A percentile compares a stretch with the other conserved stretches of the same genome.
Evolutionary conservation across 2,113 vertebrate genomes (phyloP).

Genomic region (Nothobranchius kuhntae): DNA sequence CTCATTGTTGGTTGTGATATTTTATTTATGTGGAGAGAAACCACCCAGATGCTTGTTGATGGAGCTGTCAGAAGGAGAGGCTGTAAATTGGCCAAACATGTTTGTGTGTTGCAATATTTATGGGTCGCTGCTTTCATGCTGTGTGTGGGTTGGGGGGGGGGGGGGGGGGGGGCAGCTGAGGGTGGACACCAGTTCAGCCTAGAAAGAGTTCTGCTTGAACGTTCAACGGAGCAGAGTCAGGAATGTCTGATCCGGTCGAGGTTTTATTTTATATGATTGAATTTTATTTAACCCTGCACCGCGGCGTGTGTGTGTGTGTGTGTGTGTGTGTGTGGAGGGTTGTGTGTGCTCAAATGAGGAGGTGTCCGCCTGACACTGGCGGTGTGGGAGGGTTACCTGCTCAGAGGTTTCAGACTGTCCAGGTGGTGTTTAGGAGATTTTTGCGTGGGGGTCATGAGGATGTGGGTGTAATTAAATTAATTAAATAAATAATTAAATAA

Average conservation of each 20-base stretch:
- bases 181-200: constrained; percentile 32
- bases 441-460: constrained; percentile 29
- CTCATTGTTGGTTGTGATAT: constrained; percentile 47
- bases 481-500: too few relatives aligned
- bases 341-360: too few relatives aligned
- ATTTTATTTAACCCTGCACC: too few relatives aligned
- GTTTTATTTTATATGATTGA: too few relatives aligned
- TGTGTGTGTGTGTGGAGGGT: too few relatives aligned
- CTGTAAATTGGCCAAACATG: constrained; percentile 63
- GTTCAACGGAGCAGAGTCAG: neutral
- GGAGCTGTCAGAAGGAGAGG: constrained; percentile 59
- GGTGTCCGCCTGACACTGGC: too few relatives aligned
- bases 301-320: too few relatives aligned
- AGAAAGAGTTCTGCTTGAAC: constrained; percentile 10
- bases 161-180: neutral
- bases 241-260: too few relatives aligned
- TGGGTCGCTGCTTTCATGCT: constrained; percentile 51
- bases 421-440: too few relatives aligned
- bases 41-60: constrained; percentile 58
- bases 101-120: constrained; percentile 71
- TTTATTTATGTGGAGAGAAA: constrained; percentile 71
- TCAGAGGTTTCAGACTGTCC: too few relatives aligned
- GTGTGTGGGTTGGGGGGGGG: constrained; percentile 21
- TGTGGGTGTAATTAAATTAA: constrained; percentile 28
- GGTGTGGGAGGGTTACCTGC: too few relatives aligned